A percentile compares a stretch with the other conserved stretches of the same genome.
Conservation (phyloP, 2,113 vertebrate genomes). For the Muntiacus reevesi region DNA sequence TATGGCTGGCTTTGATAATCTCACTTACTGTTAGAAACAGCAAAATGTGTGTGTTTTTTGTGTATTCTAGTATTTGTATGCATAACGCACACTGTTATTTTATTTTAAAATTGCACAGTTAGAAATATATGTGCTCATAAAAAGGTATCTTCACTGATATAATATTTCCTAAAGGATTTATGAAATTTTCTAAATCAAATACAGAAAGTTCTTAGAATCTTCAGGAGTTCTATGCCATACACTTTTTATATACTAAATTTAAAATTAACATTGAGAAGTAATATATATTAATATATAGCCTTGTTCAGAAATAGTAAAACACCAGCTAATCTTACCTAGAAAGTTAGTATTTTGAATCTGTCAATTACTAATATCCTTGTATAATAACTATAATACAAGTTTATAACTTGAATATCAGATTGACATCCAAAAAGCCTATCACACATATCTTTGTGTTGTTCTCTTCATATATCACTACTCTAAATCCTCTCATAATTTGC, state of each 20-base stretch:
- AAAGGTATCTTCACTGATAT: background rate
- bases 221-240: background rate
- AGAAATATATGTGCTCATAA: background rate
- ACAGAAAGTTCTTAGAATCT: background rate
- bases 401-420: background rate
- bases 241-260: background rate
- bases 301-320: background rate
- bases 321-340: background rate
- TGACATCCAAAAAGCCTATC: background rate
- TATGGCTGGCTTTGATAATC: background rate
- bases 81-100: background rate
- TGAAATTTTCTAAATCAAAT: background rate
- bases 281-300: background rate
- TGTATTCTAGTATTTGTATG: background rate
- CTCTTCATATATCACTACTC: background rate
- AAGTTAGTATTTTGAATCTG: background rate
- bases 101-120: background rate
- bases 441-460: background rate
- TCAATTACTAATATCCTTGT: background rate
- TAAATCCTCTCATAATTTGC: conserved; percentile 11
- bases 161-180: background rate
- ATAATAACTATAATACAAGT: background rate
- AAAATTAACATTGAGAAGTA: background rate
- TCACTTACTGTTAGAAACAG: background rate
- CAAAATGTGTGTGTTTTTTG: background rate